phyloP scores from a whole-genome alignment of 2,888 invertebrate species.

The Synergus gifuensis region DNA sequence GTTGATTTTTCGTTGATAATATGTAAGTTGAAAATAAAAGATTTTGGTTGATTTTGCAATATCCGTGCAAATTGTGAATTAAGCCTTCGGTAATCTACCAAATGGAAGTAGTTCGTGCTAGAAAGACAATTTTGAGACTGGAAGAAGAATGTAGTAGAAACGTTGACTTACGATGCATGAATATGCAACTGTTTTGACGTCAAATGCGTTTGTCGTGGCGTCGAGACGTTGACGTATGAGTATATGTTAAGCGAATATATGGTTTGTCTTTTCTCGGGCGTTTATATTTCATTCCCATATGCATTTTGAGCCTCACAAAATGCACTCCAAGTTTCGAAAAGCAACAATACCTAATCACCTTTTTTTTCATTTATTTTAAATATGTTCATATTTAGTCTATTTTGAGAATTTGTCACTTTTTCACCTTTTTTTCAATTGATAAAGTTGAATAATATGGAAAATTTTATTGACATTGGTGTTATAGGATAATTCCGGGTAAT shows the following conservation, averaged over 20 bases:
- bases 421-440: no score
- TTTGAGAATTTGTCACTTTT: no score
- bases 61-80: neutral
- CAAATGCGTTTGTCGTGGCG: neutral
- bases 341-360: neutral
- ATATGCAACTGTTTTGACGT: conserved; percentile 69
- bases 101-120: conserved; percentile 47
- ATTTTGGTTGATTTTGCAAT: neutral
- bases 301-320: neutral
- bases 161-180: conserved; percentile 62
- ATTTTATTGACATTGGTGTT: no score
- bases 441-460: no score
- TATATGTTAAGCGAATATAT: neutral
- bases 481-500: no score
- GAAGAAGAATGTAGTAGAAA: conserved; percentile 34
- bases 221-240: neutral
- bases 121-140: conserved; percentile 50
- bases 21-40: no score
- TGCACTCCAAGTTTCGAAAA: neutral
- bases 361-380: no score
- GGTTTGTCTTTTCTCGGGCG: neutral
- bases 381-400: no score
- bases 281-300: neutral
- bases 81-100: neutral
- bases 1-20: no score